Evolutionary conservation across 2,888 invertebrate species (phyloP).

Genomic region (Agrilus cyanescens): DNA sequence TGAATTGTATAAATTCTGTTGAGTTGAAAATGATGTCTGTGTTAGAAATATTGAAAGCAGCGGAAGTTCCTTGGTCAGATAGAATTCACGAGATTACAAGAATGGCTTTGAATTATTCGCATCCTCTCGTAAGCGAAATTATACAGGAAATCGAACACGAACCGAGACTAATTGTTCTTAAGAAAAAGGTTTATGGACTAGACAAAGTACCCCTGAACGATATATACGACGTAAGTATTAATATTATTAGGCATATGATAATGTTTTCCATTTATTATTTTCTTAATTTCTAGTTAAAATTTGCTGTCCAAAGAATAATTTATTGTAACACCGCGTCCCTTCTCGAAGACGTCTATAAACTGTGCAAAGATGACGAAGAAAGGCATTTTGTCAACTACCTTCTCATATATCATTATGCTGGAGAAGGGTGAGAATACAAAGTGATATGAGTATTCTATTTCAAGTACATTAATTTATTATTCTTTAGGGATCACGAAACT

Average conservation of each 20-base stretch:
- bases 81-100: slow-evolving; percentile 22
- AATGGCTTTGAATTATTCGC: slow-evolving; percentile 21
- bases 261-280: no score
- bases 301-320: slow-evolving; percentile 26
- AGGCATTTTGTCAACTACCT: slow-evolving; percentile 24
- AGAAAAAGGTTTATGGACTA: slow-evolving; percentile 35
- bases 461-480: slow-evolving; percentile 1
- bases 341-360: slow-evolving; percentile 29
- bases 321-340: slow-evolving; percentile 29
- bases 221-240: slow-evolving; percentile 20
- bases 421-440: slow-evolving; percentile 24
- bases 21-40: slow-evolving; percentile 22
- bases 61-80: slow-evolving; percentile 27
- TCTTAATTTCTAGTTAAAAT: slow-evolving; percentile 19
- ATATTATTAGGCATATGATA: no score
- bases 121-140: slow-evolving; percentile 30
- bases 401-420: slow-evolving; percentile 27
- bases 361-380: slow-evolving; percentile 19
- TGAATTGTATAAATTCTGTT: slow-evolving; percentile 22
- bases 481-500: slow-evolving; percentile 24
- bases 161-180: slow-evolving; percentile 34
- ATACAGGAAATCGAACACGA: slow-evolving; percentile 31
- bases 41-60: slow-evolving; percentile 19
- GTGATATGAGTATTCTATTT: slow-evolving; percentile 3
- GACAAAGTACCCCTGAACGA: slow-evolving; percentile 23